Percentiles rank a stretch among this genome's conserved stretches.
phyloP scores from a whole-genome alignment of 2,888 invertebrate species.

The Nipponacmea schrenckii region DNA sequence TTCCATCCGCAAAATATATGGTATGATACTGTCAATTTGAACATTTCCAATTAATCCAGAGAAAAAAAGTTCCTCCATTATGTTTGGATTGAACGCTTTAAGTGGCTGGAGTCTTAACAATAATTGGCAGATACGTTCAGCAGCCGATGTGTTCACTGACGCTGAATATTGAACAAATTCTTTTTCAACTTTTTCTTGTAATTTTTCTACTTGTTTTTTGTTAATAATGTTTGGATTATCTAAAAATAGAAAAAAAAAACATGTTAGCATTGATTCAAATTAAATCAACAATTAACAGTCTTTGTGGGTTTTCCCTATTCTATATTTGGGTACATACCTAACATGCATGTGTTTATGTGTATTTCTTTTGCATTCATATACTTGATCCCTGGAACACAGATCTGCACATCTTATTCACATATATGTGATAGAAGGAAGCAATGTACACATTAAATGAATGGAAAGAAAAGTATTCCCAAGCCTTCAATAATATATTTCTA shows the following conservation, averaged over 20 bases:
- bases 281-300: no score
- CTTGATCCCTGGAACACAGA: no score
- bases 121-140: conserved; percentile 93
- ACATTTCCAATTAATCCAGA: conserved; percentile 92
- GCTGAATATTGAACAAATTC: conserved; percentile 70
- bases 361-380: no score
- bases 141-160: conserved; percentile 68
- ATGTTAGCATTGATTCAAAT: no score
- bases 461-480: no score
- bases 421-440: no score
- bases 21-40: conserved; percentile 94
- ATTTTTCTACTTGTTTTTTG: conserved; percentile 72
- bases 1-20: conserved; percentile 82
- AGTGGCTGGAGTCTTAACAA: conserved; percentile 71
- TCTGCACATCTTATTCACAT: no score
- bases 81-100: conserved; percentile 75
- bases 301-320: no score
- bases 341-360: no score
- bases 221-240: conserved; percentile 72
- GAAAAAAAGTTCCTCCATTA: conserved; percentile 93
- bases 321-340: no score
- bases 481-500: neutral
- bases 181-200: conserved; percentile 75
- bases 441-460: no score
- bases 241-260: conserved; percentile 31